phyloP scores from a whole-genome alignment of 2,113 vertebrate genomes.

The Pachycephala philippinensis region DNA sequence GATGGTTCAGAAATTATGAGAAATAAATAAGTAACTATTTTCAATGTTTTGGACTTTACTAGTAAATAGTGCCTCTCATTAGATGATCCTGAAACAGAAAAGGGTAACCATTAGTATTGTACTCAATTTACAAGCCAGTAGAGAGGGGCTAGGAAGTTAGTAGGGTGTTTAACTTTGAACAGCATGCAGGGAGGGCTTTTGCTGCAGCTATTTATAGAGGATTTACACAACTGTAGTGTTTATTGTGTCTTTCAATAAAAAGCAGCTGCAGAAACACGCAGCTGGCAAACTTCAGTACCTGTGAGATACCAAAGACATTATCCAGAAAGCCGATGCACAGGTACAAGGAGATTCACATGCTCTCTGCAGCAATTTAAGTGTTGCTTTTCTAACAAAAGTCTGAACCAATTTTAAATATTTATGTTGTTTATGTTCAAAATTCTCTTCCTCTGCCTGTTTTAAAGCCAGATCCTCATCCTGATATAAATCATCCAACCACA shows the following conservation, averaged over 20 bases:
- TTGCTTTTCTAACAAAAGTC: constrained; percentile 27
- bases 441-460: constrained; percentile 4
- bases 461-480: constrained; percentile 10
- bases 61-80: background rate
- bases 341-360: constrained; percentile 18
- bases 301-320: constrained; percentile 31
- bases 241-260: constrained; percentile 60
- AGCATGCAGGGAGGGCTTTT: constrained; percentile 4
- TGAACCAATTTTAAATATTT: constrained; percentile 35
- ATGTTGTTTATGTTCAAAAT: constrained; percentile 44
- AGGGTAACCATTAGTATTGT: background rate
- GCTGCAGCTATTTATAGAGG: constrained; percentile 46
- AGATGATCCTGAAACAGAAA: background rate
- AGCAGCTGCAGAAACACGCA: constrained; percentile 55
- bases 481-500: background rate
- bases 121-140: background rate
- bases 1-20: background rate
- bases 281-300: constrained; percentile 50
- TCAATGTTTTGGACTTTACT: background rate
- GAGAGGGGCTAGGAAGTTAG: background rate
- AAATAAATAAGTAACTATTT: constrained; percentile 15
- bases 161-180: background rate
- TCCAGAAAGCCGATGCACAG: constrained; percentile 38
- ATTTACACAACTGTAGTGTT: constrained; percentile 46
- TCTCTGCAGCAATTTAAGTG: background rate